phyloP scores from a whole-genome alignment of 2,113 vertebrate species.

The Chaetura pelagica region DNA sequence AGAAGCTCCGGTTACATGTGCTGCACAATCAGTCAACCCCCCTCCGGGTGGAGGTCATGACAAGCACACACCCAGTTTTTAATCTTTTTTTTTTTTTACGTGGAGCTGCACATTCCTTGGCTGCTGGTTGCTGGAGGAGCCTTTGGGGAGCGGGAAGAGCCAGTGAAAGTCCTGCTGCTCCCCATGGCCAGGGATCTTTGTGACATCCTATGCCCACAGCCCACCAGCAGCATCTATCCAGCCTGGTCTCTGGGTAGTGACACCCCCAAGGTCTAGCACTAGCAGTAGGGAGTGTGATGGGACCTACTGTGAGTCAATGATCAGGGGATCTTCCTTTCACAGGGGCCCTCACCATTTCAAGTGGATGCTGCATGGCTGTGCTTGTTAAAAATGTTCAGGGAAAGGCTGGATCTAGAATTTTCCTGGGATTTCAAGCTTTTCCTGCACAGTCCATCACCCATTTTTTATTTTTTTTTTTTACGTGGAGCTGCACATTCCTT shows the following conservation, averaged over 20 bases:
- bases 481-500: slow-evolving; percentile 58
- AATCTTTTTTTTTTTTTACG: slow-evolving; percentile 43
- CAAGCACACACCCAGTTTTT: slow-evolving; percentile 66
- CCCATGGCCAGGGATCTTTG: neutral
- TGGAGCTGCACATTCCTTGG: slow-evolving; percentile 63
- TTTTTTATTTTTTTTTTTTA: slow-evolving; percentile 64
- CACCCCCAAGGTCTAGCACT: neutral
- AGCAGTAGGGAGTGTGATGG: neutral
- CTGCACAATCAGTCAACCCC: slow-evolving; percentile 40
- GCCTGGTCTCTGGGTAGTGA: neutral
- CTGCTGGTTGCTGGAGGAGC: slow-evolving; percentile 22
- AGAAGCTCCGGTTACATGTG: slow-evolving; percentile 51
- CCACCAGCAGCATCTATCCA: neutral
- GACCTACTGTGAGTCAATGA: neutral
- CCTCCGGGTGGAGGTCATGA: slow-evolving; percentile 57
- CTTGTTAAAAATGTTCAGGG: neutral
- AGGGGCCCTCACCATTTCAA: neutral
- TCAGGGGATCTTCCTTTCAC: neutral
- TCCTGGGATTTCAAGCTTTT: neutral
- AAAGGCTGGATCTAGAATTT: neutral
- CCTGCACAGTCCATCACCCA: slow-evolving; percentile 16
- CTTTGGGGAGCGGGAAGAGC: neutral
- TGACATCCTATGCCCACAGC: neutral
- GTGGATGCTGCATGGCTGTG: neutral
- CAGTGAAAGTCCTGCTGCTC: neutral